Percentiles rank a stretch among this genome's conserved stretches.
Conservation (phyloP, 2,888 invertebrate genomes). For the Pseudeuparius sepicola region DNA sequence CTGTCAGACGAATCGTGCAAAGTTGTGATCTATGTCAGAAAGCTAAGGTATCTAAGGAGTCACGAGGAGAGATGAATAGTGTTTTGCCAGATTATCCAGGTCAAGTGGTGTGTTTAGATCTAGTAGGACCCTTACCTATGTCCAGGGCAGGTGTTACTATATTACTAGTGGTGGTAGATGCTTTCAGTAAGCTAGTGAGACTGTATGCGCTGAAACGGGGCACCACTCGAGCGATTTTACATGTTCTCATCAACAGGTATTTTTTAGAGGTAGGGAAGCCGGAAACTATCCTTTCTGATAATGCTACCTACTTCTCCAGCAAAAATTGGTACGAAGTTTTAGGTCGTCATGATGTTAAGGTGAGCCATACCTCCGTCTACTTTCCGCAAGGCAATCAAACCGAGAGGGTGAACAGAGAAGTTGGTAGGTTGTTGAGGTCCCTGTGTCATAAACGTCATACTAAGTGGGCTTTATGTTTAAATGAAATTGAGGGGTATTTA, state of each 20-base stretch:
- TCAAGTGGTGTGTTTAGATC: conserved; percentile 14
- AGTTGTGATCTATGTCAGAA: conserved; percentile 5
- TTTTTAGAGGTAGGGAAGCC: conserved; percentile 11
- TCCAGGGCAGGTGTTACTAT: conserved; percentile 10
- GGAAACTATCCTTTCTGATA: conserved; percentile 13
- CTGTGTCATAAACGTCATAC: conserved; percentile 20
- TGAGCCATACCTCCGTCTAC: conserved; percentile 16
- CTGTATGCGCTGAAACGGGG: conserved; percentile 16
- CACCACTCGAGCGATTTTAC: conserved; percentile 10
- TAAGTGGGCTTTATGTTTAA: conserved; percentile 16
- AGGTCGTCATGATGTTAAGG: conserved; percentile 10
- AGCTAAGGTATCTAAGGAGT: background rate
- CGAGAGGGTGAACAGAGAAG: conserved; percentile 24
- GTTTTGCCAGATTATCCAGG: conserved; percentile 2
- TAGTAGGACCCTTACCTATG: conserved; percentile 15
- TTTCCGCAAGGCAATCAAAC: conserved; percentile 25
- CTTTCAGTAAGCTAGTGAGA: too few relatives aligned
- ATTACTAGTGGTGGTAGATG: conserved; percentile 14
- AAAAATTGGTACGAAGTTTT: conserved; percentile 16
- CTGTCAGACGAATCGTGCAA: background rate
- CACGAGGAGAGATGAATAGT: background rate
- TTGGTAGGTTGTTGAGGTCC: conserved; percentile 19
- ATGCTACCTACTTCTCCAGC: conserved; percentile 15
- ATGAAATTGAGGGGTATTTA: conserved; percentile 13
- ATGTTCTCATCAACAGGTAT: conserved; percentile 8